Conservation (phyloP, 1,140 invertebrate genomes). For the Chrysoperla carnea region DNA sequence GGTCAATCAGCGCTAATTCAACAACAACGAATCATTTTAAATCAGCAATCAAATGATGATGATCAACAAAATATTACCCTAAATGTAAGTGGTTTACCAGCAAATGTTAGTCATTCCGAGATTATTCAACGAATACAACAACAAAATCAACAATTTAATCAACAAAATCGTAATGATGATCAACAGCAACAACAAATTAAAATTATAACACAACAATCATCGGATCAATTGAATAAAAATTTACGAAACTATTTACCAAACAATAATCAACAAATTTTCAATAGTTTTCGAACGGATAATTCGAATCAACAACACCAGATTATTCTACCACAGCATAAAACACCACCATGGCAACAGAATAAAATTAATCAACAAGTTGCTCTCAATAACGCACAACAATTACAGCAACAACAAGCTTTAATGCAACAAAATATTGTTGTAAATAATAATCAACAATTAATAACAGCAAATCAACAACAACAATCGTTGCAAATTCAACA, state of each 20-base stretch:
- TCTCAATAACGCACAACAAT: too few species aligned
- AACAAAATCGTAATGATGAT: not conserved
- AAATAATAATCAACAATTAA: slow-evolving; percentile 3
- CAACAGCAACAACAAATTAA: not conserved
- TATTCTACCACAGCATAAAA: slow-evolving; percentile 22
- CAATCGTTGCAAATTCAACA: slow-evolving; percentile 14
- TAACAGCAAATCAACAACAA: slow-evolving; percentile 1
- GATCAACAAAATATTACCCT: too few species aligned
- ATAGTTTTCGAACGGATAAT: not conserved
- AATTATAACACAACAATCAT: not conserved
- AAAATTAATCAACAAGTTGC: slow-evolving; percentile 18
- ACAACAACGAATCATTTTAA: not conserved
- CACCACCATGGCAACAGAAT: slow-evolving; percentile 43
- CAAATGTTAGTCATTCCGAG: not conserved
- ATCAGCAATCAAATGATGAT: too few species aligned
- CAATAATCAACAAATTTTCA: not conserved
- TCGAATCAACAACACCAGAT: not conserved
- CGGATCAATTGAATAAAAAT: not conserved
- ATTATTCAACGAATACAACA: slow-evolving; percentile 11
- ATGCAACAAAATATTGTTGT: slow-evolving; percentile 2
- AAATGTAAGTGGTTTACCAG: too few species aligned
- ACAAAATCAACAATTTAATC: slow-evolving; percentile 11
- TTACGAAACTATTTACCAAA: not conserved
- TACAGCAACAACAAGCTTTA: slow-evolving; percentile 17
- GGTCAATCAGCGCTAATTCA: not conserved